phyloP scores from a whole-genome alignment of 2,797 vertebrate genomes.

The Sylvia borin region DNA sequence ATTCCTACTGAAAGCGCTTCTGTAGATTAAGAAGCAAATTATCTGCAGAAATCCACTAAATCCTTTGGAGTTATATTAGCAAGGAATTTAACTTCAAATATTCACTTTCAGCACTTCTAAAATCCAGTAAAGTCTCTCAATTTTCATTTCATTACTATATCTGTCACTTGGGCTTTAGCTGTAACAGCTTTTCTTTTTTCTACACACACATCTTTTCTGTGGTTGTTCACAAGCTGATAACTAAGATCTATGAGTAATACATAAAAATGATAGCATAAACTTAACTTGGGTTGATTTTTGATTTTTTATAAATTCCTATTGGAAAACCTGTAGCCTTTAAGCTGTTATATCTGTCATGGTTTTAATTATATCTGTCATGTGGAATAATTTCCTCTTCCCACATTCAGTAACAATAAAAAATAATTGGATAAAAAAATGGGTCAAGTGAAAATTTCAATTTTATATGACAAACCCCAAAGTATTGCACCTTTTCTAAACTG shows the following conservation, averaged over 20 bases:
- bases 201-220: neutral
- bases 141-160: neutral
- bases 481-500: neutral
- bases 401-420: neutral
- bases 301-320: neutral
- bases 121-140: neutral
- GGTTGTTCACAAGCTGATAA: neutral
- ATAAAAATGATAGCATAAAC: neutral
- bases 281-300: neutral
- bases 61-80: neutral
- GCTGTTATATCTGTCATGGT: neutral
- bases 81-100: neutral
- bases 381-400: neutral
- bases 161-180: neutral
- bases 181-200: neutral
- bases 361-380: neutral
- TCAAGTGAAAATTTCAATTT: neutral
- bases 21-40: neutral
- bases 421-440: neutral
- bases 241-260: neutral
- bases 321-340: neutral
- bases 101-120: neutral
- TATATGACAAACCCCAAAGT: neutral
- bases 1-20: neutral
- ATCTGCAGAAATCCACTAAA: neutral